Conservation (phyloP, 2,113 vertebrate genomes). For the Channa argus region DNA sequence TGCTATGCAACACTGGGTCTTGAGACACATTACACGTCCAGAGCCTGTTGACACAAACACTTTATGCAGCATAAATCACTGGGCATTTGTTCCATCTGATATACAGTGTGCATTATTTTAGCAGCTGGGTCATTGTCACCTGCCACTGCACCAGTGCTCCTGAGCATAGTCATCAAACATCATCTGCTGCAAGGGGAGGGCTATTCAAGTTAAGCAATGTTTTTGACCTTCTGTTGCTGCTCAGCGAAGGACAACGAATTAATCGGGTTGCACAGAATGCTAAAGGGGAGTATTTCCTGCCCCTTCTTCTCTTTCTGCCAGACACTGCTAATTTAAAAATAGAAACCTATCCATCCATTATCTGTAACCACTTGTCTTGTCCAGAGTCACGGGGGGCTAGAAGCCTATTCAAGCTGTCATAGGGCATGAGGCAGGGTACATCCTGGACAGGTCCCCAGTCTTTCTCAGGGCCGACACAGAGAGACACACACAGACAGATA, state of each 20-base stretch:
- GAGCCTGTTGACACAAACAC: constrained; percentile 22
- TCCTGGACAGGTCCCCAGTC: too few species aligned
- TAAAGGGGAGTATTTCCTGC: too few species aligned
- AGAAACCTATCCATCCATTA: too few species aligned
- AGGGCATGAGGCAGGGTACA: too few species aligned
- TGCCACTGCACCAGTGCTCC: not conserved
- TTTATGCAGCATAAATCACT: constrained; percentile 25
- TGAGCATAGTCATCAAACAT: constrained; percentile 38
- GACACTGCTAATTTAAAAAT: too few species aligned
- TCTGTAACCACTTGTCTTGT: too few species aligned
- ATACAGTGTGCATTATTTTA: constrained; percentile 14
- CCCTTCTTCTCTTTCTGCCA: too few species aligned
- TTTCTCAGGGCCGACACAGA: too few species aligned
- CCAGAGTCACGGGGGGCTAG: too few species aligned
- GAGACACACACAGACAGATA: too few species aligned
- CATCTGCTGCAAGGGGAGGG: not conserved
- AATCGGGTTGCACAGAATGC: not conserved
- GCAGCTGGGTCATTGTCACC: constrained; percentile 28
- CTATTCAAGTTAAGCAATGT: constrained; percentile 3
- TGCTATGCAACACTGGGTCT: constrained; percentile 24
- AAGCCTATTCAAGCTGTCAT: too few species aligned
- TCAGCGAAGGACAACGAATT: not conserved
- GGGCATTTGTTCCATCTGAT: not conserved
- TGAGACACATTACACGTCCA: constrained; percentile 23
- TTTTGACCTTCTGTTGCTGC: constrained; percentile 22